phyloP scores from a whole-genome alignment of 1,140 invertebrate genomes.

The Lepidurus couesii region DNA sequence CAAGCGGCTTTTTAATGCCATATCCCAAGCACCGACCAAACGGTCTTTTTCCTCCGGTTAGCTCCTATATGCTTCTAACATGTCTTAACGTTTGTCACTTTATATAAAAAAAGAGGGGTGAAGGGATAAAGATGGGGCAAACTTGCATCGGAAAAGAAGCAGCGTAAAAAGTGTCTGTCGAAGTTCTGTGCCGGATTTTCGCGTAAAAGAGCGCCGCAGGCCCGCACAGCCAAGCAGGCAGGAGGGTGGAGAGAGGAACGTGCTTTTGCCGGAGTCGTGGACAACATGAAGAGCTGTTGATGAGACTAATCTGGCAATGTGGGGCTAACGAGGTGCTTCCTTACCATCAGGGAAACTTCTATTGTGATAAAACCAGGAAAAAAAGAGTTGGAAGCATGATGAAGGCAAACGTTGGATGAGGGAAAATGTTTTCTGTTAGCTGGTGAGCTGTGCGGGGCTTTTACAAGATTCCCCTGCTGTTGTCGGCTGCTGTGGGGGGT shows the following conservation, averaged over 20 bases:
- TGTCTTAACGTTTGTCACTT: neutral
- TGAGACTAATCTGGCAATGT: conserved; percentile 19
- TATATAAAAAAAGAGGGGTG: neutral
- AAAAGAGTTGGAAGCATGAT: conserved; percentile 1
- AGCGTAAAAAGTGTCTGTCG: no score
- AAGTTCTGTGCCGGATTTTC: no score
- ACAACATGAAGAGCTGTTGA: conserved; percentile 18
- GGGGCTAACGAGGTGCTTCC: conserved; percentile 12
- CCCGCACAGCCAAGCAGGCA: neutral
- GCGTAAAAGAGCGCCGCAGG: no score
- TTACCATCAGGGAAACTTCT: neutral
- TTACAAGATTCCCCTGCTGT: neutral
- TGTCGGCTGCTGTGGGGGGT: neutral
- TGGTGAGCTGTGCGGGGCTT: neutral
- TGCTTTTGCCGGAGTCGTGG: neutral
- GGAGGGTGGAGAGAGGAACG: neutral
- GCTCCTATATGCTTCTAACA: neutral
- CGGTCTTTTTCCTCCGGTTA: conserved; percentile 1
- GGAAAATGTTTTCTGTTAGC: neutral
- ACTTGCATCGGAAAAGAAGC: no score
- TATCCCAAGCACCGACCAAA: conserved; percentile 8
- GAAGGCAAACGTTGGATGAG: neutral
- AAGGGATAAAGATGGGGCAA: no score
- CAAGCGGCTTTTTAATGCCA: conserved; percentile 4
- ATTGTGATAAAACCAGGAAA: neutral